Evolutionary conservation across 2,113 vertebrate genomes (phyloP).

Genomic region (Heteronetta atricapilla): DNA sequence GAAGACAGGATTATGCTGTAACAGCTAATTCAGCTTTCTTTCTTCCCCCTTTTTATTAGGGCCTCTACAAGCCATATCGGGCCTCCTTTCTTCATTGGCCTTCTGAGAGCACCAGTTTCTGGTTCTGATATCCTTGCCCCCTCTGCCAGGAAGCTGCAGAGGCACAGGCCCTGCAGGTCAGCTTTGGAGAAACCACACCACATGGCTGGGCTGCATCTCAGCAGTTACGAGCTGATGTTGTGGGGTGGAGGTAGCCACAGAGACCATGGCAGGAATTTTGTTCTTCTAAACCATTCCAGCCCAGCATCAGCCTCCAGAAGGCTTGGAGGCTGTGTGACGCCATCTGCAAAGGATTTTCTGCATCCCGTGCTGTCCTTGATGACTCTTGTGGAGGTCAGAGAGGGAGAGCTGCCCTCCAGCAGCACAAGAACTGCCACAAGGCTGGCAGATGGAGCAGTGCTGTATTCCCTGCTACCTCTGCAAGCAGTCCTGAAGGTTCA

Average conservation of each 20-base stretch:
- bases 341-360: not conserved
- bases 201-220: not conserved
- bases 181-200: not conserved
- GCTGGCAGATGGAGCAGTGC: constrained; percentile 16
- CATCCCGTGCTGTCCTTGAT: constrained; percentile 19
- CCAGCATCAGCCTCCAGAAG: not conserved
- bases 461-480: not conserved
- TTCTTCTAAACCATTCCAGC: not conserved
- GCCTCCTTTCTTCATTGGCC: not conserved
- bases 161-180: not conserved
- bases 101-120: not conserved
- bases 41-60: not conserved
- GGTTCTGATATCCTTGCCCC: not conserved
- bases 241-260: not conserved
- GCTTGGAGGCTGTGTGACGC: not conserved
- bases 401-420: not conserved
- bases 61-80: not conserved
- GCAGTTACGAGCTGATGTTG: not conserved
- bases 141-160: not conserved
- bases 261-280: not conserved
- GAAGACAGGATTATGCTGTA: not conserved
- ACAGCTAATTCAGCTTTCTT: not conserved
- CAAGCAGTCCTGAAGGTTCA: constrained; percentile 18
- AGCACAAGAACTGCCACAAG: constrained; percentile 18
- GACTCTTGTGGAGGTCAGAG: not conserved